phyloP scores from a whole-genome alignment of 2,888 invertebrate genomes.

The Papilio elwesi region DNA sequence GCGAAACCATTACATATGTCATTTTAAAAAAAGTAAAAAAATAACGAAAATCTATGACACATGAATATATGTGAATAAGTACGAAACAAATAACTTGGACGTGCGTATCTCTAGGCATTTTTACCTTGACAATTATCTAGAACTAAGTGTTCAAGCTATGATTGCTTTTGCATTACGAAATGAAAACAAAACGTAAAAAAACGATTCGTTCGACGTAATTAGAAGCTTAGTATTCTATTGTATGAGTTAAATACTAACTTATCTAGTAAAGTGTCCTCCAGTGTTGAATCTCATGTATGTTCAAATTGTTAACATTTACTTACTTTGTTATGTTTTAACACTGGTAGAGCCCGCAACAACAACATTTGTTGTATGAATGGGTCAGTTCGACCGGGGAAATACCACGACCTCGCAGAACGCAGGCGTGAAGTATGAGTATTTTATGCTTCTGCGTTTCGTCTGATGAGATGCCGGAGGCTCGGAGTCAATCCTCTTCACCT shows the following conservation, averaged over 20 bases:
- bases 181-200: constrained; percentile 9
- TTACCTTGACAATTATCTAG: constrained; percentile 2
- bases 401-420: no score
- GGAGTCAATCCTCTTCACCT: no score
- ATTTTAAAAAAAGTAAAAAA: no score
- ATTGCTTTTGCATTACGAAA: background rate
- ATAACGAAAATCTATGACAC: no score
- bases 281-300: background rate
- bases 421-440: no score
- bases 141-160: background rate
- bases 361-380: no score
- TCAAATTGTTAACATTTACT: background rate
- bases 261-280: background rate
- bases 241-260: background rate
- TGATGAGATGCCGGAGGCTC: no score
- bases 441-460: no score
- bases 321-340: background rate
- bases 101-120: background rate
- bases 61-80: no score
- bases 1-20: no score
- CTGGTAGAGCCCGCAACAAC: no score
- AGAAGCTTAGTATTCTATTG: background rate
- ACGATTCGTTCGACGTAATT: background rate
- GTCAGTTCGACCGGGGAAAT: no score
- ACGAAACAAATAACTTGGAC: background rate